A percentile compares a stretch with the other conserved stretches of the same genome.
Conservation (phyloP, 2,888 invertebrate genomes). For the Drosophila algonquin region DNA sequence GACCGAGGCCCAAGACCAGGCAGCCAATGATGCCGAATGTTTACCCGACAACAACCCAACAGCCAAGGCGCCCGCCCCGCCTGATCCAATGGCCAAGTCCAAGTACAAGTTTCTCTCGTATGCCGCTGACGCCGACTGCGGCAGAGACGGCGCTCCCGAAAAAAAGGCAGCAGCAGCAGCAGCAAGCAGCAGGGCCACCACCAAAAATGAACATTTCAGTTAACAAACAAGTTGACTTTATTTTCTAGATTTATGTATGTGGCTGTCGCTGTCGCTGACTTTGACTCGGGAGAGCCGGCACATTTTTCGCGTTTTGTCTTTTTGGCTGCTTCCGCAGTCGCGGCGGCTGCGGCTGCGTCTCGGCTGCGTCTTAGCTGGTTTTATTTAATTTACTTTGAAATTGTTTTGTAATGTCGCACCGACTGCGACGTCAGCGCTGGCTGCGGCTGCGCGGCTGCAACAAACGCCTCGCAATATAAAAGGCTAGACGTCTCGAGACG, state of each 20-base stretch:
- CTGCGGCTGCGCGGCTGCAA: constrained; percentile 53
- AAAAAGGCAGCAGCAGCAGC: constrained; percentile 42
- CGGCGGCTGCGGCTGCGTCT: not conserved
- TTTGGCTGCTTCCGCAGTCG: constrained; percentile 67
- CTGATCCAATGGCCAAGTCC: constrained; percentile 51
- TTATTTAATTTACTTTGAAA: constrained; percentile 70
- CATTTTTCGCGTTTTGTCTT: constrained; percentile 55
- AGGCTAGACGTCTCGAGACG: constrained; percentile 80
- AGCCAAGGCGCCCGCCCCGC: constrained; percentile 39
- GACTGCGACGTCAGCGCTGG: constrained; percentile 43
- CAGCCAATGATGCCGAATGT: constrained; percentile 78
- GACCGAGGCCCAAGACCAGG: constrained; percentile 6
- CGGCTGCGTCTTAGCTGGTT: constrained; percentile 41
- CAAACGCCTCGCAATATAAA: constrained; percentile 81
- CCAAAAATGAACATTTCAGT: constrained; percentile 72
- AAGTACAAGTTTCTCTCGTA: constrained; percentile 60
- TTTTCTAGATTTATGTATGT: constrained; percentile 68
- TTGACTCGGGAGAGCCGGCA: constrained; percentile 32
- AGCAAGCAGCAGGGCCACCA: constrained; percentile 8
- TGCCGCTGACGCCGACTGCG: constrained; percentile 11
- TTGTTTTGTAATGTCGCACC: constrained; percentile 78
- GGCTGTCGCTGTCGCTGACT: constrained; percentile 52
- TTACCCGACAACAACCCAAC: constrained; percentile 37
- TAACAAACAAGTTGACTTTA: constrained; percentile 81
- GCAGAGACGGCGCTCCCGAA: constrained; percentile 53